Conservation (phyloP, 2,888 invertebrate species). For the Piscicola geometra region DNA sequence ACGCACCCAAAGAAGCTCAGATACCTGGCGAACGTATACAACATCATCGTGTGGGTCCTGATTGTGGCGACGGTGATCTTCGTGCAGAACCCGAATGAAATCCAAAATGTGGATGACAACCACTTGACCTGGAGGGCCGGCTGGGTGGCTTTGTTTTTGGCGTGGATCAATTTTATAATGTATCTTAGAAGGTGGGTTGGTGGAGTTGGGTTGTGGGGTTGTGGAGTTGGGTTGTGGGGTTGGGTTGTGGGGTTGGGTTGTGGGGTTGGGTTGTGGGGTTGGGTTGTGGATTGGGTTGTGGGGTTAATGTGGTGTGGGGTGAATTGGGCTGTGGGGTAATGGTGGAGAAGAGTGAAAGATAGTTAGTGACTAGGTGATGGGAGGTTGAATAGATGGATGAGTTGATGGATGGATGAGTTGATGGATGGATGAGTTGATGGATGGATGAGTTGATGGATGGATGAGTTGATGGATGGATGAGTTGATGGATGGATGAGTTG, state of each 20-base stretch:
- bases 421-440: too few species aligned
- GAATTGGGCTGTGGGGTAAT: too few species aligned
- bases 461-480: background rate
- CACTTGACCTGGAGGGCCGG: constrained; percentile 46
- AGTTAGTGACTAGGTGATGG: too few species aligned
- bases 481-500: background rate
- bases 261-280: background rate
- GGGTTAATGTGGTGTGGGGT: too few species aligned
- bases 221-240: background rate
- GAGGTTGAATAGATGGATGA: too few species aligned
- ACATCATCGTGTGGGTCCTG: constrained; percentile 43
- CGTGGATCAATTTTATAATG: constrained; percentile 47
- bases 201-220: background rate
- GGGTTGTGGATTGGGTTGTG: too few species aligned
- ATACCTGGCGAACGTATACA: constrained; percentile 44
- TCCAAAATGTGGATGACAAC: constrained; percentile 31
- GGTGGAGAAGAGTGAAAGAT: too few species aligned
- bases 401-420: too few species aligned
- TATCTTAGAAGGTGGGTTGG: constrained; percentile 43
- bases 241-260: background rate
- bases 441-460: background rate
- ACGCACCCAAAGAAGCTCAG: constrained; percentile 33
- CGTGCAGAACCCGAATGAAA: constrained; percentile 46
- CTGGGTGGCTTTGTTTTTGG: constrained; percentile 47
- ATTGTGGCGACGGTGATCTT: constrained; percentile 42